Evolutionary conservation across 2,797 vertebrate genomes (phyloP).

Genomic region (Lagorchestes hirsutus): DNA sequence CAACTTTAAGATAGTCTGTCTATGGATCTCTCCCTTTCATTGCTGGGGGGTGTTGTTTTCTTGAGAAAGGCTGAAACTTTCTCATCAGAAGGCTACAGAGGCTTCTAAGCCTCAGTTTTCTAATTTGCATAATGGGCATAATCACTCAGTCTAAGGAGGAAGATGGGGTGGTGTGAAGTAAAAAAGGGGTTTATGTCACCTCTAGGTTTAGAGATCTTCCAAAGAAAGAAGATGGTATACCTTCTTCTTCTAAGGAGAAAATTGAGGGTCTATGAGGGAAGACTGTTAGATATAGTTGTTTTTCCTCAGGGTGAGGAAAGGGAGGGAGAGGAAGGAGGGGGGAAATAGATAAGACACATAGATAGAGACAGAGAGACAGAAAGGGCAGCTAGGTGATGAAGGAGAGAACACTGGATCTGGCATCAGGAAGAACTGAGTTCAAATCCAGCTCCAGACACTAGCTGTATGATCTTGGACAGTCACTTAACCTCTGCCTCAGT

Average conservation of each 20-base stretch:
- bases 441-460: background rate
- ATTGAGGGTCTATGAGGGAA: background rate
- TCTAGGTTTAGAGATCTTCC: background rate
- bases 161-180: background rate
- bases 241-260: background rate
- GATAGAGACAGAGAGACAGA: background rate
- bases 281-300: background rate
- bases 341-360: background rate
- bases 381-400: background rate
- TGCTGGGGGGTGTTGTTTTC: conserved; percentile 20
- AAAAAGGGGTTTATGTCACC: background rate
- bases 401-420: background rate
- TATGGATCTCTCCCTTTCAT: conserved; percentile 10
- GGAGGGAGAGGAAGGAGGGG: background rate
- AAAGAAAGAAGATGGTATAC: background rate
- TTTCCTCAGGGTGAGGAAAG: background rate
- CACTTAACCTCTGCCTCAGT: background rate
- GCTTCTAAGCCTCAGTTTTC: conserved; percentile 14
- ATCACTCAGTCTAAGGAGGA: background rate
- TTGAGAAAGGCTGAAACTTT: background rate
- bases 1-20: conserved; percentile 23
- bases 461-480: background rate
- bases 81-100: background rate
- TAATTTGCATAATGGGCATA: conserved; percentile 18
- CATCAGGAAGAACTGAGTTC: background rate